Conservation (phyloP, 2,797 vertebrate species). For the Helarctos malayanus region DNA sequence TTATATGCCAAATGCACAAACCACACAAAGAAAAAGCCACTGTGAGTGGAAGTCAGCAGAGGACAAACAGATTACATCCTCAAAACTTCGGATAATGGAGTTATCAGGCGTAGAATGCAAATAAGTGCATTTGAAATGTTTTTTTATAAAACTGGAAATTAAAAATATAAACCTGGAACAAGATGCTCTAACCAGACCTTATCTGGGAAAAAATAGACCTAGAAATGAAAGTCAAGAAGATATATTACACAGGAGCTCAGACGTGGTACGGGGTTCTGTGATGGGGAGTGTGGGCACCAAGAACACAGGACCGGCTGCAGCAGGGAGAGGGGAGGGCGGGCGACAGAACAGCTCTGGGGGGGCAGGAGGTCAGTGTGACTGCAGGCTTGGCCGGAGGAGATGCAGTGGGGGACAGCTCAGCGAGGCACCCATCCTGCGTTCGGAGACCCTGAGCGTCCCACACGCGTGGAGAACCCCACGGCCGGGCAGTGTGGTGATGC, state of each 20-base stretch:
- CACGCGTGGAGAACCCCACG: too few species aligned
- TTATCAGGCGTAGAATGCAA: too few species aligned
- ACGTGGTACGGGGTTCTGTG: neutral
- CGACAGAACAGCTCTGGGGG: neutral
- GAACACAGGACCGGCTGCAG: accelerated
- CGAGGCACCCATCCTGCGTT: neutral
- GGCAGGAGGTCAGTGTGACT: neutral
- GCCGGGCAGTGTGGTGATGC: neutral
- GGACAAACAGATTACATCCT: neutral
- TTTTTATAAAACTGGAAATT: neutral
- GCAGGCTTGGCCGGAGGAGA: neutral
- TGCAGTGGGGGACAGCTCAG: neutral
- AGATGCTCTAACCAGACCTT: neutral
- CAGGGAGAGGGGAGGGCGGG: neutral
- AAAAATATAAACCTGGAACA: neutral
- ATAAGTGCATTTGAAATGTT: neutral
- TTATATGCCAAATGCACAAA: neutral
- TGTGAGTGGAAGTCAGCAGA: neutral
- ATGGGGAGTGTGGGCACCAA: too few species aligned
- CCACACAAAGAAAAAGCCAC: neutral
- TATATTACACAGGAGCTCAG: neutral
- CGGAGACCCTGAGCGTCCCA: too few species aligned
- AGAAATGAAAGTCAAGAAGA: neutral
- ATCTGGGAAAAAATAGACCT: neutral
- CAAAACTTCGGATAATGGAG: too few species aligned